Evolutionary conservation across 2,113 vertebrate species (phyloP), one percentile per base, ranked within the genome.

Genomic region (Mugil cephalus): DNA sequence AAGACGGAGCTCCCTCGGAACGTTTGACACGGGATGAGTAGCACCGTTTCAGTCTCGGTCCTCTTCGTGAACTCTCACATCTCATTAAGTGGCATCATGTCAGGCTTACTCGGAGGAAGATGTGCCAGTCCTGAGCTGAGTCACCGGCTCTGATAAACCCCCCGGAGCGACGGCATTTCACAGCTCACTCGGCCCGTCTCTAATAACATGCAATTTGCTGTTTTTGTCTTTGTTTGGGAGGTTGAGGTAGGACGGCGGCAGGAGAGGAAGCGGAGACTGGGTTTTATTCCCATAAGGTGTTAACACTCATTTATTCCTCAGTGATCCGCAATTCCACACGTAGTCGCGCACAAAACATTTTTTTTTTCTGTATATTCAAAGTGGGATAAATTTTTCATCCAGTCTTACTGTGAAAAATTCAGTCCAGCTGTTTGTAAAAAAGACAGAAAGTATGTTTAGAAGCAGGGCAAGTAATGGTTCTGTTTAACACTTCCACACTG

Each of bases 31-130:
- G 30, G 53, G 48, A 30, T 71, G 15, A 61, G 34, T 63, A 64
- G 72, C 51, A 66, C 52, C 24, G 12, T 66, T 75, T 84, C 71
- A 61, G 13, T 52, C 42, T 21, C 0, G 19, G 39, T 45, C 61
- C 56, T 12, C 14, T 63, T 60, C 51, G 50, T 9, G 68, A 40
- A 64, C 19, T 74, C 5, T 3, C 30, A 12, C 60, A 17, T 77
- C 74, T 88, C 59, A 50, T 85, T 85, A 85, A 75, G 63, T 63
- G 53, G 48, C 52, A 59, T 85, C 55, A 75, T 61, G 69, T 79
- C 79, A 2, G 74, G 83, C 59, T 11, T 19, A 78, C 48, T 42
- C 6, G 18, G 61, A 60, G 58, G 75, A 67, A 53, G 47, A 72
- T 61, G 72, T 68, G 69, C 56, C 19, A 53, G 73, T 46, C 40